Conservation (phyloP, 2,888 invertebrate species). For the Hyles lineata region DNA sequence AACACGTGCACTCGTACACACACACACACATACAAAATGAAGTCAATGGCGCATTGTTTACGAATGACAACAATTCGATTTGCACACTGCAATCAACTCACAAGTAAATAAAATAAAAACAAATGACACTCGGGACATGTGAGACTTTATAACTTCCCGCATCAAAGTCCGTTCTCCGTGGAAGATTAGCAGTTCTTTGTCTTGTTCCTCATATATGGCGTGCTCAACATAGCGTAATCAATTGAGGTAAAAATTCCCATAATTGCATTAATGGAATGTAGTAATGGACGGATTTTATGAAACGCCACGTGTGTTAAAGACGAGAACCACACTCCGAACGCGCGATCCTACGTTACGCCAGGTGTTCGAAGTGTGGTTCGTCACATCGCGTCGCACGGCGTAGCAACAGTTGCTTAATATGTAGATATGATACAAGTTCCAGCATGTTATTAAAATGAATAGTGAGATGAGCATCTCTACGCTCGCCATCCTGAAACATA, state of each 20-base stretch:
- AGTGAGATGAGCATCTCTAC: too few species aligned
- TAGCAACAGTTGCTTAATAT: neutral
- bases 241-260: neutral
- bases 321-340: too few species aligned
- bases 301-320: neutral
- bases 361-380: too few species aligned
- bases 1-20: slow-evolving; percentile 32
- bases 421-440: neutral
- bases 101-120: neutral
- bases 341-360: too few species aligned
- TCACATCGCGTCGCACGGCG: too few species aligned
- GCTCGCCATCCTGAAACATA: too few species aligned
- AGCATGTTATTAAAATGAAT: too few species aligned
- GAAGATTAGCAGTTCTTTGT: too few species aligned
- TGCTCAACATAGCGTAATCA: neutral
- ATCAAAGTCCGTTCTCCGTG: too few species aligned
- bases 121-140: neutral
- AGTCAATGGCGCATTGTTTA: slow-evolving; percentile 11
- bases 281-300: neutral
- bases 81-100: neutral
- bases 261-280: neutral
- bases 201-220: neutral
- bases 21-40: neutral
- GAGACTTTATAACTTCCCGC: too few species aligned
- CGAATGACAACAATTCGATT: neutral